Evolutionary conservation across 2,113 vertebrate genomes (phyloP).

Genomic region (Pavo muticus): DNA sequence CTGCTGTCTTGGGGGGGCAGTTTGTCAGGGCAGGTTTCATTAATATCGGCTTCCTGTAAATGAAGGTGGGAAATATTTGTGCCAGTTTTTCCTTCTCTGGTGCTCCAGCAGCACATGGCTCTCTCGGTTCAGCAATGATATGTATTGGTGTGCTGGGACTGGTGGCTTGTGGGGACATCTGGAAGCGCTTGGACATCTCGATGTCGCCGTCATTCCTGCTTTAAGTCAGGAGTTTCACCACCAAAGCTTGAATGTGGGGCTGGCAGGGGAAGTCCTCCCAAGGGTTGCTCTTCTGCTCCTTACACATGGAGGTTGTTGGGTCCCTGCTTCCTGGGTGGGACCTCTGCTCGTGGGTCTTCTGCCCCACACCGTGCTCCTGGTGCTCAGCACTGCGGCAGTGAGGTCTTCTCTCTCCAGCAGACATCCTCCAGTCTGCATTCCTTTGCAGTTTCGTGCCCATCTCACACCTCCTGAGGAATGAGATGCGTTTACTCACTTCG

Average conservation of each 20-base stretch:
- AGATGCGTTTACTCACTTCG: accelerated
- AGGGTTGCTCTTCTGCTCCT: background rate
- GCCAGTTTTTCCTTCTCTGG: background rate
- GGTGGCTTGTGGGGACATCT: accelerated
- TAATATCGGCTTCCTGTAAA: background rate
- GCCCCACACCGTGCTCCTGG: background rate
- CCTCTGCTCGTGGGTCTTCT: background rate
- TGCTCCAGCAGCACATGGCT: background rate
- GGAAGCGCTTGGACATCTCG: background rate
- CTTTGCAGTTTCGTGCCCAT: background rate
- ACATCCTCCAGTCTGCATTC: background rate
- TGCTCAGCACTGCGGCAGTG: too few species aligned
- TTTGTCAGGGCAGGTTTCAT: background rate
- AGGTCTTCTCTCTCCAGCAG: background rate
- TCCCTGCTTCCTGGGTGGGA: background rate
- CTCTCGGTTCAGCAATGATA: accelerated
- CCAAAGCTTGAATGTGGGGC: background rate
- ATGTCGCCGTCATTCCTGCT: background rate
- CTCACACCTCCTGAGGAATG: background rate
- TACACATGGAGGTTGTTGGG: background rate
- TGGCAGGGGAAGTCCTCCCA: background rate
- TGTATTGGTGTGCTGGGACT: accelerated
- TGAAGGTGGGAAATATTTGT: background rate
- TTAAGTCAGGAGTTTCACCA: background rate
- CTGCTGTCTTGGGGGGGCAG: background rate